Conservation (phyloP, 2,888 invertebrate species). For the Mythimna ferrago region DNA sequence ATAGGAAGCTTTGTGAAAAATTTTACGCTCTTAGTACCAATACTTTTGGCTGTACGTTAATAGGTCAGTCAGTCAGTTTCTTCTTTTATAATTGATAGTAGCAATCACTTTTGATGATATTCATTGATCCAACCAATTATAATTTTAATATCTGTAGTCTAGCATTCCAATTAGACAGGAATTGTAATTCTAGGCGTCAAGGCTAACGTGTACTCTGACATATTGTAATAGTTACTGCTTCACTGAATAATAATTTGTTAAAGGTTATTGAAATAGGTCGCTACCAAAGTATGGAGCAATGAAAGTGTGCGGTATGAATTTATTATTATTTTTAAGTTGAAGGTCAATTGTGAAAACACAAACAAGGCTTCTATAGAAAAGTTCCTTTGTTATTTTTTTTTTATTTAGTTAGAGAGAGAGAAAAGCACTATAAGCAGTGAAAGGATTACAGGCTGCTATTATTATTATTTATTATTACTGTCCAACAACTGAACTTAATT, state of each 20-base stretch:
- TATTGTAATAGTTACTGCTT: constrained; percentile 64
- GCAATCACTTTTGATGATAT: not conserved
- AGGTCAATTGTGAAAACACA: fast-evolving
- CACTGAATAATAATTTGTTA: constrained; percentile 61
- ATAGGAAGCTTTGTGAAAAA: too few relatives aligned
- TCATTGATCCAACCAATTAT: constrained; percentile 30
- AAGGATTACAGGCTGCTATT: not conserved
- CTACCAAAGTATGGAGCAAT: constrained; percentile 14
- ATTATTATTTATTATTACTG: not conserved
- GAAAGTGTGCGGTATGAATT: constrained; percentile 44
- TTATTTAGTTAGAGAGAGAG: not conserved
- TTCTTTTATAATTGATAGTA: too few relatives aligned
- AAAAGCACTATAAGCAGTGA: not conserved
- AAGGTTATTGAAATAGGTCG: constrained; percentile 67
- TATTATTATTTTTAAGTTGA: not conserved
- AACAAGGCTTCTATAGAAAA: not conserved
- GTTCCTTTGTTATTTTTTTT: not conserved
- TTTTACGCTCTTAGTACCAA: too few relatives aligned
- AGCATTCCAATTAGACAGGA: constrained; percentile 68
- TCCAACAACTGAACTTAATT: not conserved
- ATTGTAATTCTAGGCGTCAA: constrained; percentile 69
- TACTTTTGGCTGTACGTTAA: too few relatives aligned
- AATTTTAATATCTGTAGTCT: constrained; percentile 17
- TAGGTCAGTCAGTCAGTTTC: too few relatives aligned
- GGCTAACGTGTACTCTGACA: constrained; percentile 70